These are phyloP conservation scores for Diachrysia chrysitis DNA, from an alignment of 2,888 invertebrate genomes.

Conservation along the genomic window DNA sequence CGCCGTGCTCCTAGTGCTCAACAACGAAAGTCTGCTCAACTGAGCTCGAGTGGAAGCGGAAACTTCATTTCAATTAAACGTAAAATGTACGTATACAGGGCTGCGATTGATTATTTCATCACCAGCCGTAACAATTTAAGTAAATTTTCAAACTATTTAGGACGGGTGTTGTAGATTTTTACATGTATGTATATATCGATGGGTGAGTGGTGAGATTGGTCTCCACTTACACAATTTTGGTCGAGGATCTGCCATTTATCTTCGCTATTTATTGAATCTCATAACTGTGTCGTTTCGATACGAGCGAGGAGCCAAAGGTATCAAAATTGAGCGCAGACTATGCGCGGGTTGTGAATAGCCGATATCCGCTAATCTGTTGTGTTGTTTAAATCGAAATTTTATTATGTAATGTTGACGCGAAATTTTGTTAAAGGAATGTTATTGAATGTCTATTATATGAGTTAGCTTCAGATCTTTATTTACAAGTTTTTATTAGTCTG, in stretches of 20 bases:
- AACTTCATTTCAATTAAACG: conserved; percentile 19
- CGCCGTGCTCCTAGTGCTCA: conserved; percentile 34
- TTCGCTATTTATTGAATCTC: conserved; percentile 48
- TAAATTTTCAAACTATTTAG: conserved; percentile 52
- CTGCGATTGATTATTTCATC: conserved; percentile 18
- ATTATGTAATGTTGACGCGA: conserved; percentile 75
- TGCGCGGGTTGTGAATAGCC: conserved; percentile 81
- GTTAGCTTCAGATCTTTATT: conserved; percentile 62
- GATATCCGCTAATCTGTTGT: conserved; percentile 72
- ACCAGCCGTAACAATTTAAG: conserved; percentile 52
- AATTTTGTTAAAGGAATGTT: conserved; percentile 62
- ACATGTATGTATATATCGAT: conserved; percentile 62
- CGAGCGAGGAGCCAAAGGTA: conserved; percentile 78
- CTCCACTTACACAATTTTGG: conserved; percentile 62
- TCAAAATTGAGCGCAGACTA: conserved; percentile 73
- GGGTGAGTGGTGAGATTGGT: conserved; percentile 57
- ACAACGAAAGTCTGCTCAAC: neutral
- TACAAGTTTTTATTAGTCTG: conserved; percentile 57
- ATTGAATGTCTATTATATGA: conserved; percentile 63
- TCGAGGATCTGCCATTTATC: conserved; percentile 59
- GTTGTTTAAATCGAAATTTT: conserved; percentile 84
- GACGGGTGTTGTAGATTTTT: conserved; percentile 62
- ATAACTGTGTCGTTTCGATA: conserved; percentile 58
- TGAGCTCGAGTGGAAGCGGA: conserved; percentile 8
- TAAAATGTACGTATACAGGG: conserved; percentile 32